Base-by-base conservation (phyloP, 2,888 invertebrate genomes). In the Lapara coniferarum region DNA sequence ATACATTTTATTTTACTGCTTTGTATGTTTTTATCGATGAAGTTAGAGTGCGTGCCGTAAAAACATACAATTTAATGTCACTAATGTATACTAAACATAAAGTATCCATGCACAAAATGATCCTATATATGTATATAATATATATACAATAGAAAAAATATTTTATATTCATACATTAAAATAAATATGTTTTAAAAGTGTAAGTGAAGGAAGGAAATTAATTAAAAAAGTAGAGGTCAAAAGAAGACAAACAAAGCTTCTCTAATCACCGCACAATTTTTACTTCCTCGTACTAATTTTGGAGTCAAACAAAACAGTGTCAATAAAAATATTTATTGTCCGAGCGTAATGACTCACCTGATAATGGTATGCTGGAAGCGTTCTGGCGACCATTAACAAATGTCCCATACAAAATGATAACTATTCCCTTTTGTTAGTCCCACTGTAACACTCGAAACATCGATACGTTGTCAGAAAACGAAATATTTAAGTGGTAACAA, bases 401-500 rank as follows among this genome's bases (percentile, higher is more conserved):
- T 84, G 86, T 87, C 85, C 92, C 90, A 89, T 91, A 91, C 91
- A 81, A 87, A 89, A 85, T 89, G 92, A 92, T 93, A 93, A 92
- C 85, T 87, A 90, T 88, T 85, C 88, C 89, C 85, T 89, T 88
- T 87, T 87, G 90, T 91, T 89, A 92, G 92, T 92, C 73, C 81
- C 77, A 82, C 81, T 82, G 81, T 80, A 85, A 80, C 85, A 79
- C 72, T 82, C 84, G 85, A 75, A 79, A 82, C 81, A 87, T 78
- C 81, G 79, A 84, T 83, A 92, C 91, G 90, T 84, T 74, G 70
- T 66, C 66, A 56, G 57, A 69, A 71, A 70, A 55, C 55, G 37
- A 56, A 10, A n/a, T 63, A 66, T 67, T 19, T 16, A 13, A 67
- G 13, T 52, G 66, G 69, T 67, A 69, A 66, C 73, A 75, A 82